Base-by-base conservation (phyloP, 1,140 invertebrate species). In the Akabosia matsudoensis region DNA sequence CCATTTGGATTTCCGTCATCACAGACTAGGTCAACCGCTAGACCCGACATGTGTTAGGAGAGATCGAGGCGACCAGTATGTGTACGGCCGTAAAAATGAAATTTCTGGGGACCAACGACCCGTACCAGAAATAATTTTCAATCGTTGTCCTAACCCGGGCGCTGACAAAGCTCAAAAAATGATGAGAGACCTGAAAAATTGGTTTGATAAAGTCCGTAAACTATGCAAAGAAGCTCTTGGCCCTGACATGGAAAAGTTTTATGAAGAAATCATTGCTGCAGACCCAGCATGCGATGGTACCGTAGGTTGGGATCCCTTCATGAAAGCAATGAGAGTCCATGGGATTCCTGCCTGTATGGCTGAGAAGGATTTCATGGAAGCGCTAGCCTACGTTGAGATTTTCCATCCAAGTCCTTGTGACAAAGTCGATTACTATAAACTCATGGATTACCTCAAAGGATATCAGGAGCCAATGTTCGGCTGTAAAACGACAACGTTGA, bases 361-460 rank as follows among this genome's bases (percentile, higher is more conserved):
- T 1, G 45, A 54, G n/a, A 22, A 73, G 70, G 72, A 76, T 28
- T 79, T 81, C 30, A 75, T 74, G 72, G 76, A 79, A 61, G 54
- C 51, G 52, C 33, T 81, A 2, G 72, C 76, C 1, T 70, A 74
- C n/a, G 31, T 78, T n/a, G 61, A 34, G 0, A 75, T 81, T n/a
- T 81, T 77, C 33, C 74, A 79, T 54, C 76, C 76, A 0, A 33
- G 56, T 16, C 76, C 79, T 18, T 80, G 79, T 72, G 74, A 81
- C 34, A 74, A 70, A 45, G 37, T 81, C 16, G 73, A 81, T 34
- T 79, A 79, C 45, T 64, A 79, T 18, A 16, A 33, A 22, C 76
- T 81, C 28, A 79, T 81, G 76, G 78, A 81, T 45, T 74, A 77
- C 0, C 54, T 81, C 14, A 75, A 79, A 56, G 79, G 78, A 64